Evolutionary conservation across 1,140 invertebrate genomes (phyloP).

Genomic region (Zaprionus capensis): DNA sequence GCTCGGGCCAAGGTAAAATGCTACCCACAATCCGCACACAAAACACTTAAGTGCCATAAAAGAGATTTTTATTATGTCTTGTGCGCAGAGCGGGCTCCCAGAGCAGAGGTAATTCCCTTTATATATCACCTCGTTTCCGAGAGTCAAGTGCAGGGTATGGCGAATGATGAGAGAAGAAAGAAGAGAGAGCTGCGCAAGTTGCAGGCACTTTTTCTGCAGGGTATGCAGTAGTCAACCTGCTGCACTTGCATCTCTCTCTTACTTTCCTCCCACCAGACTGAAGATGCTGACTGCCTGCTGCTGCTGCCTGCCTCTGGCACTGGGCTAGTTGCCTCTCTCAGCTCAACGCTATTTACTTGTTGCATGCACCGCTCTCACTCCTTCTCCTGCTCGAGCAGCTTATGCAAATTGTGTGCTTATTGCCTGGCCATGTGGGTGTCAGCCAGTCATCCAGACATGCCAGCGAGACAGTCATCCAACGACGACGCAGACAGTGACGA

Average conservation of each 20-base stretch:
- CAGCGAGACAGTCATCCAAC: conserved; percentile 16
- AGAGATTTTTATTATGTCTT: conserved; percentile 83
- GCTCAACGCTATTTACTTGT: conserved; percentile 57
- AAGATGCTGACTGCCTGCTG: conserved; percentile 42
- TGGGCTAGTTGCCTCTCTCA: conserved; percentile 22
- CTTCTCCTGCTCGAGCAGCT: conserved; percentile 58
- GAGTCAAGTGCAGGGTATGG: conserved; percentile 3
- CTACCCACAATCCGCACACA: conserved; percentile 80
- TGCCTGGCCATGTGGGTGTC: conserved; percentile 73
- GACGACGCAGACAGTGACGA: background rate
- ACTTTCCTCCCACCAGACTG: conserved; percentile 27
- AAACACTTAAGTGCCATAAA: conserved; percentile 82
- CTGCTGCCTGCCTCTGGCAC: conserved; percentile 39
- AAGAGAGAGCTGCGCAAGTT: background rate
- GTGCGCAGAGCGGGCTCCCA: conserved; percentile 54
- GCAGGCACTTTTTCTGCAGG: background rate
- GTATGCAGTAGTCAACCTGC: background rate
- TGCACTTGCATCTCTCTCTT: background rate
- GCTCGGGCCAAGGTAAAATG: conserved; percentile 68
- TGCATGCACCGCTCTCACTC: conserved; percentile 31
- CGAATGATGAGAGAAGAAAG: background rate
- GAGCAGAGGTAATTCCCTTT: conserved; percentile 51
- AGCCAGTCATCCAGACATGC: conserved; percentile 55
- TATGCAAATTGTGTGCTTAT: conserved; percentile 79
- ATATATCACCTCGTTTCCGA: conserved; percentile 31